Conservation (phyloP, 2,113 vertebrate genomes). For the Colaptes auratus region DNA sequence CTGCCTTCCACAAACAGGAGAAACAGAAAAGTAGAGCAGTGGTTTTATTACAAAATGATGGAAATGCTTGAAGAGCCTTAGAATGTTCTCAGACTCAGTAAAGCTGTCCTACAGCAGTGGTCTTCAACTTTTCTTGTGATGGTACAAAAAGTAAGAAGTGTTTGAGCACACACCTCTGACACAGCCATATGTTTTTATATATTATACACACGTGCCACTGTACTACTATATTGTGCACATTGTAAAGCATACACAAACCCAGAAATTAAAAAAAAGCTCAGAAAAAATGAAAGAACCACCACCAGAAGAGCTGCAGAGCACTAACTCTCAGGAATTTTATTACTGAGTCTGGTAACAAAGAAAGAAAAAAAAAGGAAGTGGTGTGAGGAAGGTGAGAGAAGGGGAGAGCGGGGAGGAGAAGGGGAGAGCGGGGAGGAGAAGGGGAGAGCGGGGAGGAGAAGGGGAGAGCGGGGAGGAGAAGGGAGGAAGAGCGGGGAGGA, state of each 20-base stretch:
- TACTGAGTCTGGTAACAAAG: neutral
- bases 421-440: too few species aligned
- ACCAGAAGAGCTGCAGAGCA: neutral
- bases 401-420: too few species aligned
- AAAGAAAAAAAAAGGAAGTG: neutral
- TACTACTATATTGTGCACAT: neutral
- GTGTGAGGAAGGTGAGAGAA: too few species aligned
- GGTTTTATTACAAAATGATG: neutral
- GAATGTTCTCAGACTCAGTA: neutral
- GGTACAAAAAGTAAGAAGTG: neutral
- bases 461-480: too few species aligned
- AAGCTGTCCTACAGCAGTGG: neutral
- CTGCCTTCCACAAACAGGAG: neutral
- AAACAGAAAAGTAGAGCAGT: neutral
- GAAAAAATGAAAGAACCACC: neutral
- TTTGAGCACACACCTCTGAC: neutral
- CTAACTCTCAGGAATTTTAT: neutral
- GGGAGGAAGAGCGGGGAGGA: too few species aligned
- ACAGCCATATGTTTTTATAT: neutral
- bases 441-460: too few species aligned
- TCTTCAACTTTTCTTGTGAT: neutral
- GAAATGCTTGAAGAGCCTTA: neutral
- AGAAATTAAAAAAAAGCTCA: neutral
- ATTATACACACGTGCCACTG: neutral
- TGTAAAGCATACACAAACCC: neutral